Evolutionary conservation across 92 coral and sea anemone genomes (phyloP), one percentile per base, ranked within the genome.

Genomic region (Hydrozoanthus gracilis): DNA sequence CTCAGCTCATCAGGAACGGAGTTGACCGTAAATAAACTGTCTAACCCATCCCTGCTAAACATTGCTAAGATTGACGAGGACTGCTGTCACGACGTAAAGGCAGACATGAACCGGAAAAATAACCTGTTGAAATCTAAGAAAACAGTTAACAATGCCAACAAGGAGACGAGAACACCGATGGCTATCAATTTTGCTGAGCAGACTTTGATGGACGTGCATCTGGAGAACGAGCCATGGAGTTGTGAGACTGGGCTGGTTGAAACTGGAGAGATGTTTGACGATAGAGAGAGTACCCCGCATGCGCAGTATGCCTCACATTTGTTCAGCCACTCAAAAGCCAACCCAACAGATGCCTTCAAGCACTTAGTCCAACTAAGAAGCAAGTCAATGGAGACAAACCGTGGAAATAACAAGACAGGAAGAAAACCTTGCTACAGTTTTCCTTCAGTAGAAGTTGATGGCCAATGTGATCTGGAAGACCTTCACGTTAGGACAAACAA

Each of bases 1-100:
- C 18, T 64, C 62, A 20, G 44, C 46, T 47, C 47, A 47, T 80
- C 75, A 14, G 85, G 74, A n/a, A 80, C 75, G 18, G 73, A 51
- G 39, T 18, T 16, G 64, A 45, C 45, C 20, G 85, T 62, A 47
- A 65, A 27, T 13, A 80, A 80, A 49, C 45, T 35, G 2, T 80
- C 85, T 7, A 50, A 17, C 50, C 85, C 48, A 65, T 47, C 74
- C 27, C 49, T 80, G 58, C 85, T 16, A 73, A 65, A 80, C 49
- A 50, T 44, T 5, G 71, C 62, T 39, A 54, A 54, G 13, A 76
- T 76, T 45, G 60, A 64, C 9, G 71, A 62, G 5, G 20, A 62
- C 5, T 4, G 60, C 46, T n/a, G 18, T 4, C 50, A 60, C 4
- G 60, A 64, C 44, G 6, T 62, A 45, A 6, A 35, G 8, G 84